Evolutionary conservation across 2,113 vertebrate genomes (phyloP).

Genomic region (Rissa tridactyla): DNA sequence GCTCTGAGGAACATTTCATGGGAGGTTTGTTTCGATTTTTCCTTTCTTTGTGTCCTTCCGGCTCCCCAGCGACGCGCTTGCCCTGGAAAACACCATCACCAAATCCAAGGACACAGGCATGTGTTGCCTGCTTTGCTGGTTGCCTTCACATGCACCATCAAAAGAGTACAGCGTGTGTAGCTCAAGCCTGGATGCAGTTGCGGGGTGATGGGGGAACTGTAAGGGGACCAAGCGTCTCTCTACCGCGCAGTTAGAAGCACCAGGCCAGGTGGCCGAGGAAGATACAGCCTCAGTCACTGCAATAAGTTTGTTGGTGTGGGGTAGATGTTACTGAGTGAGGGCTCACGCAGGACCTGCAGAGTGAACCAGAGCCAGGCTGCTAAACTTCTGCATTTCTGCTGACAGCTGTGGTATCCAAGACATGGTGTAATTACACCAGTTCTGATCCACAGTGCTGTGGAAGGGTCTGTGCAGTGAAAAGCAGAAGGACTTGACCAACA

Average conservation of each 20-base stretch:
- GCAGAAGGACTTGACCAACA: not conserved
- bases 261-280: not conserved
- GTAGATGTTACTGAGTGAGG: not conserved
- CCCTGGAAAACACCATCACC: not conserved
- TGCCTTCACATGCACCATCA: not conserved
- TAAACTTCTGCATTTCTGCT: not conserved
- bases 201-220: not conserved
- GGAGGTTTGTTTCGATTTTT: not conserved
- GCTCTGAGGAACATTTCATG: not conserved
- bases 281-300: not conserved
- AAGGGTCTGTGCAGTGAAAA: not conserved
- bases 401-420: not conserved
- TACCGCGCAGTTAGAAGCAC: not conserved
- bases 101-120: not conserved
- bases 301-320: not conserved
- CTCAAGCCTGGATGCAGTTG: not conserved
- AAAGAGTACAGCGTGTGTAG: fast-evolving
- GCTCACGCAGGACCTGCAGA: not conserved
- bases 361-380: not conserved
- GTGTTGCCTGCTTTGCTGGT: not conserved
- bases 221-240: not conserved
- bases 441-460: not conserved
- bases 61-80: not conserved
- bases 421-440: not conserved
- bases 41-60: not conserved